Conservation (phyloP, 2,888 invertebrate species). For the Tetramorium bicarinatum region DNA sequence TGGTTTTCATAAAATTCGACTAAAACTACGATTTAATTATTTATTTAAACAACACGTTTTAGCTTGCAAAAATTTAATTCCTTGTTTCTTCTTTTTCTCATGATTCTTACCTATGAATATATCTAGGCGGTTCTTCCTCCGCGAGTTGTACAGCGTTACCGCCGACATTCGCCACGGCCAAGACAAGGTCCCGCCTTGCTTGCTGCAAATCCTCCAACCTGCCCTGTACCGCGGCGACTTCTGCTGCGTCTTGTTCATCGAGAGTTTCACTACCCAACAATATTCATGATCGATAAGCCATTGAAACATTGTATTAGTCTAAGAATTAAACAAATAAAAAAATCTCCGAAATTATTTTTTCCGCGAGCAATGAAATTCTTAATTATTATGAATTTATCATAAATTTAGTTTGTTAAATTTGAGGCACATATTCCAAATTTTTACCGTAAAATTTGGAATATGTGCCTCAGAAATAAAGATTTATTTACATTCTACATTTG, state of each 20-base stretch:
- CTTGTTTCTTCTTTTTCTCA: background rate
- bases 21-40: background rate
- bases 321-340: background rate
- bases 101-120: conserved; percentile 26
- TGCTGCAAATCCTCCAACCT: conserved; percentile 80
- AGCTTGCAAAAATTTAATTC: background rate
- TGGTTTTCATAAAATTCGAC: background rate
- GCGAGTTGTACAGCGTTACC: conserved; percentile 73
- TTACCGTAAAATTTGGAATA: background rate
- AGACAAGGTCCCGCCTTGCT: conserved; percentile 82
- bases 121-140: conserved; percentile 59
- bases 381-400: background rate
- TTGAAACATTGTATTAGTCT: background rate
- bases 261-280: conserved; percentile 68
- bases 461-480: background rate
- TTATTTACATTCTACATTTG: background rate
- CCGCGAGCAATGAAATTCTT: background rate
- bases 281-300: background rate
- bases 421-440: background rate
- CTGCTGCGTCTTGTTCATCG: conserved; percentile 79
- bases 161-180: conserved; percentile 80
- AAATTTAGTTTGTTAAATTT: background rate
- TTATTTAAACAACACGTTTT: background rate
- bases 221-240: conserved; percentile 73
- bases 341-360: conserved; percentile 1